phyloP scores from a whole-genome alignment of 2,888 invertebrate genomes.

The Tinea semifulvella region DNA sequence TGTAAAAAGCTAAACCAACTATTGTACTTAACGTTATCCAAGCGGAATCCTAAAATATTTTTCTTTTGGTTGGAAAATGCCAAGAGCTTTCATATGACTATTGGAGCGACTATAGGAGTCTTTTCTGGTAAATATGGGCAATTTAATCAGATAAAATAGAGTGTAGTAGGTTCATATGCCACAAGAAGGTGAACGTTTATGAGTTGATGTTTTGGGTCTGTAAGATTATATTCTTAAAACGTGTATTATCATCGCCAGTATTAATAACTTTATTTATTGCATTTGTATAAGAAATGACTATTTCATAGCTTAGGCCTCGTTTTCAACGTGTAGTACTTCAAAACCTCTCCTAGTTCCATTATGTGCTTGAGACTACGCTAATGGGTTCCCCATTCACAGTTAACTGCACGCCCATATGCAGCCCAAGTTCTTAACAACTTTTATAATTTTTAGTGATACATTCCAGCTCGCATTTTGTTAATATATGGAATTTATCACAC shows the following conservation, averaged over 20 bases:
- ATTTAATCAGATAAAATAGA: no score
- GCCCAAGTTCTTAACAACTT: no score
- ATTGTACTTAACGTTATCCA: slow-evolving; percentile 40
- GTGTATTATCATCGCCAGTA: no score
- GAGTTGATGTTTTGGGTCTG: no score
- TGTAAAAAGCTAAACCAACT: slow-evolving; percentile 61
- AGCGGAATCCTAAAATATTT: slow-evolving; percentile 44
- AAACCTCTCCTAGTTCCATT: slow-evolving; percentile 34
- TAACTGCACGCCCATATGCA: neutral
- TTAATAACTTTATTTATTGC: no score
- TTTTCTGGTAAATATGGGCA: slow-evolving; percentile 53
- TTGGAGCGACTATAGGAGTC: slow-evolving; percentile 52
- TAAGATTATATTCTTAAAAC: no score
- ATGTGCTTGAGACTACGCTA: slow-evolving; percentile 57
- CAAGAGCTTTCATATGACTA: slow-evolving; percentile 63
- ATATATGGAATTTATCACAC: slow-evolving; percentile 58
- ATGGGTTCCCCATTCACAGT: slow-evolving; percentile 34
- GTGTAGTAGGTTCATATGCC: no score
- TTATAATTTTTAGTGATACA: no score
- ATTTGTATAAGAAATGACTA: no score
- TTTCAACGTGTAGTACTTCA: slow-evolving; percentile 22
- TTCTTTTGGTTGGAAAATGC: slow-evolving; percentile 59
- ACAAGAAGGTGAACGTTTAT: no score
- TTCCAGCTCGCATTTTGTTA: slow-evolving; percentile 61
- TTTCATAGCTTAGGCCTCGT: no score